Base-by-base conservation (phyloP, 2,888 invertebrate species). In the Siphlonurus alternatus region DNA sequence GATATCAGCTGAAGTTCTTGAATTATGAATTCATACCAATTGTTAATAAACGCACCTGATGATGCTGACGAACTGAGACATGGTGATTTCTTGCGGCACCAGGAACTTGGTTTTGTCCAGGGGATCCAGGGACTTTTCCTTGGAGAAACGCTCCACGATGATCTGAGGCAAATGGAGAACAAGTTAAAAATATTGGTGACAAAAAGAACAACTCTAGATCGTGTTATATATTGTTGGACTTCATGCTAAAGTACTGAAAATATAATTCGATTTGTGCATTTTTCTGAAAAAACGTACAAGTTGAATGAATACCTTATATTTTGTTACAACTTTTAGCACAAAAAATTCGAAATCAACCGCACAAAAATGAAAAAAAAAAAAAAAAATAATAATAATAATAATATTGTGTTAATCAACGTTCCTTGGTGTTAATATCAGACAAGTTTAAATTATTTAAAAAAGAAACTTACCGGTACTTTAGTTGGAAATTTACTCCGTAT, bases 21-120 rank as follows among this genome's bases (percentile, higher is more conserved):
- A n/a, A n/a, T n/a, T n/a, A n/a, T n/a, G n/a, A n/a, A n/a, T n/a
- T n/a, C n/a, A n/a, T n/a, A n/a, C n/a, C n/a, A n/a, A n/a, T n/a
- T n/a, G n/a, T n/a, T n/a, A n/a, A n/a, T n/a, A n/a, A 59, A 73
- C 76, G 77, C 78, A 91, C 91, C 88, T 87, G 76, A 93, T 88
- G 66, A 93, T 88, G 66, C 87, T 86, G 70, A 89, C 80, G 72
- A 93, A 89, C 76, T 93, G 92, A 61, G 91, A 90, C 84, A 93
- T 88, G 0, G 91, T 88, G 61, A 92, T 83, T 74, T 92, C 92
- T 79, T 90, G 88, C 1, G 93, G 93, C 18, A 93, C 91, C 71
- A 93, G 77, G 76, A 89, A 93, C 75, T 93, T 93, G 0, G 86
- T 84, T 78, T 92, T 93, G 73, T 90, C 89, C 74, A 93, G 73